These are phyloP conservation scores for Martes martes DNA, from an alignment of 2,113 vertebrate species.

Conservation along the genomic window DNA sequence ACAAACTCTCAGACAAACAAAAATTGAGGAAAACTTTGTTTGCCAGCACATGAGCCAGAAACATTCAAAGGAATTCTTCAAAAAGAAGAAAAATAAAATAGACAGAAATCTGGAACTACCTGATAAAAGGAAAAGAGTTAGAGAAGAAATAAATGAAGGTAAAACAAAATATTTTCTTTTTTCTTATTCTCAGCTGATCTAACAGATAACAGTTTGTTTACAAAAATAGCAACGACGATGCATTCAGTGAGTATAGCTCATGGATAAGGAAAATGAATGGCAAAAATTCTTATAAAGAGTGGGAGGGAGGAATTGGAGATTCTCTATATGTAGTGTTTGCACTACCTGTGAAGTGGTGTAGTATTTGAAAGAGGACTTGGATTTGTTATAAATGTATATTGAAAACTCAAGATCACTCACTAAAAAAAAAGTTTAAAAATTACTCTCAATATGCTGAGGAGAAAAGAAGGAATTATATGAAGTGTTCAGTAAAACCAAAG, in stretches of 20 bases:
- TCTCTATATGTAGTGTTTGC: not conserved
- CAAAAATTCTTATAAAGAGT: not conserved
- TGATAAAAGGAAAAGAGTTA: not conserved
- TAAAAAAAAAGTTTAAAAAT: not conserved
- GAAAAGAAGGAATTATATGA: not conserved
- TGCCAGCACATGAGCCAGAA: not conserved
- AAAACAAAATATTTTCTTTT: not conserved
- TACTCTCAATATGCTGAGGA: not conserved
- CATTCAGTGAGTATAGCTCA: not conserved
- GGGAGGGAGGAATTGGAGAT: not conserved
- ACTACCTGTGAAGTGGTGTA: not conserved
- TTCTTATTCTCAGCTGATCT: not conserved
- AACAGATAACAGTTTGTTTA: not conserved
- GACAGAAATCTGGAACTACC: not conserved
- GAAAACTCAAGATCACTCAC: not conserved
- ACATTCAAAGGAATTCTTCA: not conserved
- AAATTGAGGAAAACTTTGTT: not conserved
- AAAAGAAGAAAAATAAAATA: not conserved
- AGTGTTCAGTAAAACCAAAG: not conserved
- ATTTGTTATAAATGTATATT: not conserved
- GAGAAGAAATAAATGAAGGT: not conserved
- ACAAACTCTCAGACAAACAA: not conserved
- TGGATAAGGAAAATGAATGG: not conserved
- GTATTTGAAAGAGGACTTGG: not conserved
- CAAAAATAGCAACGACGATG: not conserved